A percentile compares a stretch with the other conserved stretches of the same genome.
Conservation (phyloP, 2,113 vertebrate genomes). For the Chamaea fasciata region DNA sequence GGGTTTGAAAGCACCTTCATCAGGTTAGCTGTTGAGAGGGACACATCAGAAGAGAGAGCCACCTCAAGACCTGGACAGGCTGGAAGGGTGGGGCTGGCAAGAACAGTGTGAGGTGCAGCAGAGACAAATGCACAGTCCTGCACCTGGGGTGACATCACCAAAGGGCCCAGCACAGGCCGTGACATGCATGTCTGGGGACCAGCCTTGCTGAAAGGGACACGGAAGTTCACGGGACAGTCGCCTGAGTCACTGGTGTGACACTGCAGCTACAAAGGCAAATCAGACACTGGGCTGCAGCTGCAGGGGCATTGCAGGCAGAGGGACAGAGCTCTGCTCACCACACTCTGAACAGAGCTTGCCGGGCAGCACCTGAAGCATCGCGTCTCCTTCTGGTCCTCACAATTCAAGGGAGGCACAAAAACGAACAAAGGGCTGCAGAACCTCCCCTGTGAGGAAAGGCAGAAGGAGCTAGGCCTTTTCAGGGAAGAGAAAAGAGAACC, state of each 20-base stretch:
- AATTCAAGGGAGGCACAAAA: not conserved
- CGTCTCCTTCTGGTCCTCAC: not conserved
- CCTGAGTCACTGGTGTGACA: rapidly evolving
- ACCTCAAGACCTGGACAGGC: not conserved
- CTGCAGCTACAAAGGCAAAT: rapidly evolving
- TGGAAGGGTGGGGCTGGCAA: not conserved
- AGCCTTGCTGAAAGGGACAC: not conserved
- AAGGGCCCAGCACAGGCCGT: not conserved
- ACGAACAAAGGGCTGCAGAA: not conserved
- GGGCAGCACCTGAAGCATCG: rapidly evolving
- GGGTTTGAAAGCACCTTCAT: not conserved
- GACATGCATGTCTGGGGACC: not conserved
- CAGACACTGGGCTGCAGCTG: not conserved
- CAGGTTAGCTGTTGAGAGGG: not conserved
- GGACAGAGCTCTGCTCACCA: not conserved
- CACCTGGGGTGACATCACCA: not conserved
- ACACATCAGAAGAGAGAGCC: not conserved
- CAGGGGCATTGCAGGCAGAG: not conserved
- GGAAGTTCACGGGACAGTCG: rapidly evolving
- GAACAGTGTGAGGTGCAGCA: not conserved
- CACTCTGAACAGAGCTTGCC: too few relatives aligned
- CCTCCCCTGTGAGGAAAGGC: not conserved
- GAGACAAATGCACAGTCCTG: not conserved
- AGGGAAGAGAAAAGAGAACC: not conserved
- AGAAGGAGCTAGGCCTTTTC: not conserved